Conservation (phyloP, 2,113 vertebrate species). For the Laticauda laticaudata region DNA sequence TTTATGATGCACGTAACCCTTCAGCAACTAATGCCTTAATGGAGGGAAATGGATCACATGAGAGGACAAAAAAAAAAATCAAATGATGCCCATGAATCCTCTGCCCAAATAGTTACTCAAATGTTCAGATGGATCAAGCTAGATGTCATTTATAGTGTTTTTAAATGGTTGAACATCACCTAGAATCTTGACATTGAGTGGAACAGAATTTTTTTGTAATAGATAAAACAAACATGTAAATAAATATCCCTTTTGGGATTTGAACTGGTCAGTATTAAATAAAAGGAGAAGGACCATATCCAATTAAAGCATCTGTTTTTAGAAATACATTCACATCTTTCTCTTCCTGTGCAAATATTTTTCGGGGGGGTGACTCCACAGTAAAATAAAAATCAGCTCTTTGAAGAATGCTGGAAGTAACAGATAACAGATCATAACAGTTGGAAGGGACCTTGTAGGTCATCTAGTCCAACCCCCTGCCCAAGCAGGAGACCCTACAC, state of each 20-base stretch:
- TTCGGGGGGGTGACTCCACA: not conserved
- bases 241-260: constrained; percentile 6
- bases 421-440: no score
- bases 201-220: not conserved
- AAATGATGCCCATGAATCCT: constrained; percentile 51
- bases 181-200: not conserved
- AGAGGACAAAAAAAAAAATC: constrained; percentile 52
- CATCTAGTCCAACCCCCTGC: no score
- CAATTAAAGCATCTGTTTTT: not conserved
- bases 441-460: no score
- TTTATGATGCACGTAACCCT: constrained; percentile 68
- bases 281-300: not conserved
- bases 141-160: not conserved
- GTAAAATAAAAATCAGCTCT: not conserved
- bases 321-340: not conserved
- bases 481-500: no score
- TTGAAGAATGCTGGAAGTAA: not conserved
- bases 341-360: not conserved
- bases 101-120: constrained; percentile 41
- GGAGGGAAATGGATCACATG: constrained; percentile 65
- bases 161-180: not conserved
- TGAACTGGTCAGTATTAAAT: constrained; percentile 4
- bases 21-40: constrained; percentile 64
- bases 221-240: not conserved
- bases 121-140: constrained; percentile 23